Base-by-base conservation (phyloP, 2,113 vertebrate genomes). In the Pungitius pungitius region DNA sequence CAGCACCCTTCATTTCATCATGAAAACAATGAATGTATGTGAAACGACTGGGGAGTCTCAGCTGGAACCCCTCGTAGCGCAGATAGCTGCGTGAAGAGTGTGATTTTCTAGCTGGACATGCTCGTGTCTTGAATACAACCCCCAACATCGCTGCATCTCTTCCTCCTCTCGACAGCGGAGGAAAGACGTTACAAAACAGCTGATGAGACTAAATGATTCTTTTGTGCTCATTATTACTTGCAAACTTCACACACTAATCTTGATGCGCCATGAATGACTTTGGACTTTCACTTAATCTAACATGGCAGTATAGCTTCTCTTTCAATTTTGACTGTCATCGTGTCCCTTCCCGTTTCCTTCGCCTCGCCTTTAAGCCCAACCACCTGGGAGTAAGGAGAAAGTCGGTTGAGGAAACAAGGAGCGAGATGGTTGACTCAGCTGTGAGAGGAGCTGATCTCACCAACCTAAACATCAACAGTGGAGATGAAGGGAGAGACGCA, bases 371-470 rank as follows among this genome's bases (percentile, higher is more conserved):
- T 82, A 68, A 81, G 69, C 74, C 81, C 69, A 58, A 57, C 79
- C 71, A 67, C 77, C 78, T 84, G 43, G 61, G 88, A 77, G 76
- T 58, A 58, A 47, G 62, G 64, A 47, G 3, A 71, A 67, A 51
- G 6, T 26, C 71, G 54, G 59, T 22, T 69, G 35, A n/a, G 63
- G 45, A 72, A 43, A 55, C 60, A 73, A 78, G 60, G 62, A 78
- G 64, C 43, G 15, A 71, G 73, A 75, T 13, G 81, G 89, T 91
- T 92, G 91, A 90, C 85, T 92, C 93, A 93, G 93, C 90, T 92
- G 92, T 85, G 47, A 61, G 84, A 77, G 78, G 60, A 82, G 75
- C 78, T 85, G 82, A 86, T 84, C 88, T 88, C 84, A 82, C 77
- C 77, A 82, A 89, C 51, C 61, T 67, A 82, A 90, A 90, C 85